Evolutionary conservation across 2,113 vertebrate genomes (phyloP).

Genomic region (Ptyas mucosa): DNA sequence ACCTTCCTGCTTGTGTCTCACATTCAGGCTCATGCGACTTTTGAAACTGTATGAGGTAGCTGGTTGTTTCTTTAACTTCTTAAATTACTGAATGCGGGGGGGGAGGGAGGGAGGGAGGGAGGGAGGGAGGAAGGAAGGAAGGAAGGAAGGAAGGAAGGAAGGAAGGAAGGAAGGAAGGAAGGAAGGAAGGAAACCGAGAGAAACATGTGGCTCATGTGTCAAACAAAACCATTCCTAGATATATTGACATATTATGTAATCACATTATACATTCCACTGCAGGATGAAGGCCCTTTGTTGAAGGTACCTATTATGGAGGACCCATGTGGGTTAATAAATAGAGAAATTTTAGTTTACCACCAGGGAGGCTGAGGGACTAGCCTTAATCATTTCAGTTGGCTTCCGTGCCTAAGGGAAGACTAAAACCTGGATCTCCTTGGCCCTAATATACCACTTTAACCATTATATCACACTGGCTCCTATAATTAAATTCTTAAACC

Average conservation of each 20-base stretch:
- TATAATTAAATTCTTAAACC: background rate
- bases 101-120: background rate
- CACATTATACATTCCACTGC: background rate
- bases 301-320: too few relatives aligned
- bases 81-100: background rate
- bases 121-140: background rate
- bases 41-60: background rate
- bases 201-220: background rate
- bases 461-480: background rate
- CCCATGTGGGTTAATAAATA: too few relatives aligned
- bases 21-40: background rate
- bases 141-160: too few relatives aligned
- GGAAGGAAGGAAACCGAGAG: too few relatives aligned
- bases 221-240: background rate
- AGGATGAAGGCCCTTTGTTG: background rate
- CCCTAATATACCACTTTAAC: background rate
- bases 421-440: background rate
- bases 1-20: background rate
- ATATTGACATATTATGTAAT: background rate
- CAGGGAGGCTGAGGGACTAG: too few relatives aligned
- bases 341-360: too few relatives aligned
- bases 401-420: too few relatives aligned
- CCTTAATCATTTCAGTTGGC: too few relatives aligned
- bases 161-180: too few relatives aligned
- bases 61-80: background rate